Evolutionary conservation across 30 jellyfish, hydroid and myxozoan genomes (phyloP).

Genomic region (Chironex yamaguchii): DNA sequence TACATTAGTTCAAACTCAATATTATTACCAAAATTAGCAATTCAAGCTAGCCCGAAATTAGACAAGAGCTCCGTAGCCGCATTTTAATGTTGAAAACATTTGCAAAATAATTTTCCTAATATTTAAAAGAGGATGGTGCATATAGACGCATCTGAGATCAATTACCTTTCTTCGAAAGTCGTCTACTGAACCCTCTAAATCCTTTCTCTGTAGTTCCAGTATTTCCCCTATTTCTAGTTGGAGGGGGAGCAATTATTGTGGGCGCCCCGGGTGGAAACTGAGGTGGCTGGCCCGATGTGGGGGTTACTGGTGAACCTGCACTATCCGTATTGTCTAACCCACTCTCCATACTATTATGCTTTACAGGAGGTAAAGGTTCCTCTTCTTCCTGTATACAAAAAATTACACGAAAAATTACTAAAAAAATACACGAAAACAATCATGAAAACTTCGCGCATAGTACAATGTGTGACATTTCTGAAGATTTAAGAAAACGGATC

Average conservation of each 20-base stretch:
- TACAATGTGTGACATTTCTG: too few species aligned
- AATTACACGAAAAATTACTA: background rate
- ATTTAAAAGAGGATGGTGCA: too few species aligned
- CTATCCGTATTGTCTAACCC: background rate
- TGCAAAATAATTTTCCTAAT: too few species aligned
- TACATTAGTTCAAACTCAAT: too few species aligned
- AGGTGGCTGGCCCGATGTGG: background rate
- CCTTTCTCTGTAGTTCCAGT: conserved; percentile 57
- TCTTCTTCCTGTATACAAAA: conserved; percentile 75
- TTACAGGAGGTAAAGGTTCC: conserved; percentile 86
- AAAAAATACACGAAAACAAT: background rate
- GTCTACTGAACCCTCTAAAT: conserved; percentile 65
- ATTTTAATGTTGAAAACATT: too few species aligned
- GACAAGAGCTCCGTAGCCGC: too few species aligned
- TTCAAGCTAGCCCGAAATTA: too few species aligned
- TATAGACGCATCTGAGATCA: too few species aligned
- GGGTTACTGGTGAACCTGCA: conserved; percentile 12
- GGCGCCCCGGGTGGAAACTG: conserved; percentile 15
- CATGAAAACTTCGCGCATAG: too few species aligned
- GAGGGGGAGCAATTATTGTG: conserved; percentile 65
- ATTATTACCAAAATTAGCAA: too few species aligned
- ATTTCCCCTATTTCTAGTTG: conserved; percentile 62
- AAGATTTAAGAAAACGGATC: too few species aligned
- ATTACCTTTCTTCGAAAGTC: conserved; percentile 76
- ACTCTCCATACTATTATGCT: background rate